phyloP scores from a whole-genome alignment of 2,797 vertebrate species.

The Sciaenops ocellatus region DNA sequence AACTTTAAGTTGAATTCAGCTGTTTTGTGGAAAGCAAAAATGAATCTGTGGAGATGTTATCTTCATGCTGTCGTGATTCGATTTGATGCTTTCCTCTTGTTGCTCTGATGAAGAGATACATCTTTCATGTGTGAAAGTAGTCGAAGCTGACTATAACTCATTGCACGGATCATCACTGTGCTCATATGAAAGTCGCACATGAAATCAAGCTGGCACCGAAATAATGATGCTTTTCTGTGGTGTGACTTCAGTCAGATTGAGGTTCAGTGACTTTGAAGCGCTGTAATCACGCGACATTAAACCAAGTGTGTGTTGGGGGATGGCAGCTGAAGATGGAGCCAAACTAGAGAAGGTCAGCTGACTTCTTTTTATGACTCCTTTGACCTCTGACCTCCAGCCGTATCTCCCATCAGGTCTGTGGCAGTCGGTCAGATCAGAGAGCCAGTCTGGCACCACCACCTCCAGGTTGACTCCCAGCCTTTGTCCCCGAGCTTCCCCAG shows the following conservation, averaged over 20 bases:
- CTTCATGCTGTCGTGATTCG: constrained; percentile 35
- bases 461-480: constrained; percentile 62
- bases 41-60: constrained; percentile 48
- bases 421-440: constrained; percentile 71
- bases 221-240: neutral
- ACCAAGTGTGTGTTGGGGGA: constrained; percentile 30
- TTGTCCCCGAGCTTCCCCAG: constrained; percentile 67
- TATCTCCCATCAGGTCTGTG: constrained; percentile 70
- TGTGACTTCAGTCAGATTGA: constrained; percentile 10
- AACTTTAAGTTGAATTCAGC: constrained; percentile 49
- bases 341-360: constrained; percentile 58
- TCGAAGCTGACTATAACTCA: neutral
- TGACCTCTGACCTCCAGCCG: constrained; percentile 66
- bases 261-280: neutral
- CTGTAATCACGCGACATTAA: constrained; percentile 44
- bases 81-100: constrained; percentile 30
- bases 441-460: constrained; percentile 77
- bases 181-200: neutral
- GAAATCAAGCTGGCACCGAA: neutral
- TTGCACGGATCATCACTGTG: constrained; percentile 2
- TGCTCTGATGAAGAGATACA: constrained; percentile 20
- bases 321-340: constrained; percentile 29
- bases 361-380: constrained; percentile 59
- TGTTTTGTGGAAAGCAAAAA: constrained; percentile 39
- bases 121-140: constrained; percentile 26